Percentiles rank a stretch among this genome's conserved stretches.
These are phyloP conservation scores for Endomychus coccineus DNA, from an alignment of 2,888 invertebrate species.

Conservation along the genomic window DNA sequence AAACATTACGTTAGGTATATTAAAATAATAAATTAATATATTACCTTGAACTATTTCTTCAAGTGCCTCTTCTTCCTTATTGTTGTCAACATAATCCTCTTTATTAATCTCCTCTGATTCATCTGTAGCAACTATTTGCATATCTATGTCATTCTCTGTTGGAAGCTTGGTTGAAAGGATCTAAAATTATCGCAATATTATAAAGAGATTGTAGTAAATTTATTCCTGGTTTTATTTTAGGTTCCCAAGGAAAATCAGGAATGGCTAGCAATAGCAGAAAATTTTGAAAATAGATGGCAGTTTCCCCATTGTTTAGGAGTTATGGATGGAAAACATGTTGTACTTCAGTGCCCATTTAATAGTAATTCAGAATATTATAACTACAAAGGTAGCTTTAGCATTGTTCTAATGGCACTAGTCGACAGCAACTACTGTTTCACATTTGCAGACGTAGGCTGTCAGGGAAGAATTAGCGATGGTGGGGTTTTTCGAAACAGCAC, in stretches of 20 bases:
- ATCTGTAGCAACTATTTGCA: no score
- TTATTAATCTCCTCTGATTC: no score
- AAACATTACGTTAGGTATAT: no score
- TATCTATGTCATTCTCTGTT: no score
- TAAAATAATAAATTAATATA: no score
- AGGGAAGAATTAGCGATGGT: conserved; percentile 18
- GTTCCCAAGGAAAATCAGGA: conserved; percentile 11
- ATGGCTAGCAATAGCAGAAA: conserved; percentile 11
- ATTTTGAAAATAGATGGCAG: no score
- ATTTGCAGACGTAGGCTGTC: conserved; percentile 18
- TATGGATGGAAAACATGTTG: conserved; percentile 33
- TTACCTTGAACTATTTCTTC: no score
- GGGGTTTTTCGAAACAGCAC: conserved; percentile 12
- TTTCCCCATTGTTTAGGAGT: conserved; percentile 14
- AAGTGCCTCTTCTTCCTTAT: no score
- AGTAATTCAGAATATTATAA: conserved; percentile 30
- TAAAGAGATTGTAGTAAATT: no score
- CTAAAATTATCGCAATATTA: no score
- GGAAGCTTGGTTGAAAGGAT: no score
- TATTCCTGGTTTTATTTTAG: conserved; percentile 12
- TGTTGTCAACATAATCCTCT: no score
- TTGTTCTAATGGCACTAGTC: conserved; percentile 29
- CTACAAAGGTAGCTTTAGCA: conserved; percentile 29
- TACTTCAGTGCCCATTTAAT: conserved; percentile 25
- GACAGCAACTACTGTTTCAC: conserved; percentile 29